A percentile compares a stretch with the other conserved stretches of the same genome.
Conservation (phyloP, 2,797 vertebrate genomes). For the Myotis myotis region DNA sequence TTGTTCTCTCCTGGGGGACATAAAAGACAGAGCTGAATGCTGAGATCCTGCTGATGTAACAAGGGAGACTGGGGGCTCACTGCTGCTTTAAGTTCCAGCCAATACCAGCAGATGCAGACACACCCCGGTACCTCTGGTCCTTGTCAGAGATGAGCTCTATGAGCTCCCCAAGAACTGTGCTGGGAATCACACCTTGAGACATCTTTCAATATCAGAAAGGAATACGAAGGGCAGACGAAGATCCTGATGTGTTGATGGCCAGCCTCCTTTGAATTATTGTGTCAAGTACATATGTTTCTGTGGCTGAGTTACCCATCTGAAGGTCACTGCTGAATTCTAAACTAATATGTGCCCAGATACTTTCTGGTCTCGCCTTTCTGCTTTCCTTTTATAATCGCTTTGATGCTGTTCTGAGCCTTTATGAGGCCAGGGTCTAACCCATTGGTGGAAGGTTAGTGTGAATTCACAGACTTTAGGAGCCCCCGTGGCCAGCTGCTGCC, state of each 20-base stretch:
- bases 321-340: constrained; percentile 38
- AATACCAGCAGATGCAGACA: constrained; percentile 33
- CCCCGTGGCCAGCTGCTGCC: not conserved
- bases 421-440: not conserved
- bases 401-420: constrained; percentile 59
- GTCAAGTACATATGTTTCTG: not conserved
- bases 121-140: not conserved
- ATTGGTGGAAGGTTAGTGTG: not conserved
- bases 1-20: constrained; percentile 45
- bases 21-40: constrained; percentile 34
- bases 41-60: not conserved
- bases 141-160: not conserved
- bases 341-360: not conserved
- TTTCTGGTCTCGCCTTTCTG: not conserved
- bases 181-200: not conserved
- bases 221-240: not conserved
- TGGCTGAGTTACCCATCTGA: constrained; percentile 40
- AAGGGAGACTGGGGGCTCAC: not conserved
- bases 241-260: not conserved
- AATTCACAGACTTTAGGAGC: not conserved
- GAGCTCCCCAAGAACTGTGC: not conserved
- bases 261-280: not conserved
- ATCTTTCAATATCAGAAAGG: not conserved
- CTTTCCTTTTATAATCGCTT: constrained; percentile 43
- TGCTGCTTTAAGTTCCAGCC: constrained; percentile 3